A percentile compares a stretch with the other conserved stretches of the same genome.
phyloP scores from a whole-genome alignment of 2,888 invertebrate species.

The Clusia tigrina region DNA sequence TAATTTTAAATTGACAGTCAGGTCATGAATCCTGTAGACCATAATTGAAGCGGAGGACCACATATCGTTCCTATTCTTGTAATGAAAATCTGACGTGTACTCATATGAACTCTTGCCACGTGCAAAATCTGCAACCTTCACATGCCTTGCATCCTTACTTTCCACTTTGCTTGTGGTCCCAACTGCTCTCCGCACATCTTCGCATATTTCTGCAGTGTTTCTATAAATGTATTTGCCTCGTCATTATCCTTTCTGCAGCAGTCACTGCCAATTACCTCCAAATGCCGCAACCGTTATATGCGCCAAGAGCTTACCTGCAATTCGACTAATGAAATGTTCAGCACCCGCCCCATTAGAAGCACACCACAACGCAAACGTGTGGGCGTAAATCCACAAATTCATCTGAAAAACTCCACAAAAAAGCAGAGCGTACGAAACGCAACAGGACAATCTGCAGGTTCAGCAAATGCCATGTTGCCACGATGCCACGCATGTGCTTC shows the following conservation, averaged over 20 bases:
- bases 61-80: too few relatives aligned
- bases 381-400: neutral
- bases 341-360: conserved; percentile 36
- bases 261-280: neutral
- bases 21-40: too few relatives aligned
- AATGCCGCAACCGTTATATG: neutral
- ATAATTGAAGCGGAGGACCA: too few relatives aligned
- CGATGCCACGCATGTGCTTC: neutral
- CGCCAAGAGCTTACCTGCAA: conserved; percentile 3
- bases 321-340: conserved; percentile 37
- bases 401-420: neutral
- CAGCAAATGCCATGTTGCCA: neutral
- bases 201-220: too few relatives aligned
- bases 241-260: neutral
- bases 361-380: neutral
- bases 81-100: too few relatives aligned
- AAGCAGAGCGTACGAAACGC: neutral
- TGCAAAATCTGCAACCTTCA: too few relatives aligned
- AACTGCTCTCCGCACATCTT: too few relatives aligned
- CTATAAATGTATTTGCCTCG: too few relatives aligned
- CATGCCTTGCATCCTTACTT: too few relatives aligned
- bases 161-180: too few relatives aligned
- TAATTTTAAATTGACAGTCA: too few relatives aligned
- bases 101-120: too few relatives aligned
- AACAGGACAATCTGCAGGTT: neutral